Conservation (phyloP, 2,113 vertebrate species). For the Serinus canaria region DNA sequence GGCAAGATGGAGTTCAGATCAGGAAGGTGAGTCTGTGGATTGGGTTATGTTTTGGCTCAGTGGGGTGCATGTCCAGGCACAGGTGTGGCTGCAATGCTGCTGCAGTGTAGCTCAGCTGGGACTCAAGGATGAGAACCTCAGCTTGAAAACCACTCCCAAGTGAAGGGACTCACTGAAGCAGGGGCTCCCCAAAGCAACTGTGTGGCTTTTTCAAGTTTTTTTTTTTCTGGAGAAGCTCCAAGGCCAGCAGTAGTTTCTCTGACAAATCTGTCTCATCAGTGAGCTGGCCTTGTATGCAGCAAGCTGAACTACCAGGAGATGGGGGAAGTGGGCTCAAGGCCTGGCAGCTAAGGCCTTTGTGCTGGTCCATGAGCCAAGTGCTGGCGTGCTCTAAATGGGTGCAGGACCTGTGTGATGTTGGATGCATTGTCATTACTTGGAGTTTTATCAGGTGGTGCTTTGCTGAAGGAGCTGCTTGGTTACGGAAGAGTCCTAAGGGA, state of each 20-base stretch:
- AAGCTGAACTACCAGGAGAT: neutral
- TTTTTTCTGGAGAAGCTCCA: neutral
- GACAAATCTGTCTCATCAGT: neutral
- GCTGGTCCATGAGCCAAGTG: neutral
- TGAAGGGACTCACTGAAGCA: neutral
- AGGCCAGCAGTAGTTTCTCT: neutral
- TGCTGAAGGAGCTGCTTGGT: neutral
- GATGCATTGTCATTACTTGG: neutral
- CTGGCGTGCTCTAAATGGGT: neutral
- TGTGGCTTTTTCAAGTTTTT: neutral
- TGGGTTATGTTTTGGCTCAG: neutral
- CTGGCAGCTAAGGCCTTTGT: neutral
- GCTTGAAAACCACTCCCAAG: neutral
- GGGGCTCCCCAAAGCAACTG: neutral
- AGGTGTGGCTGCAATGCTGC: neutral
- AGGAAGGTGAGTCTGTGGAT: neutral
- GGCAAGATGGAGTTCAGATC: neutral
- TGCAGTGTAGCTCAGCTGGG: neutral
- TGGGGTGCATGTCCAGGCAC: fast-evolving
- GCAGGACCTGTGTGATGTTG: neutral
- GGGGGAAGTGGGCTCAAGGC: neutral
- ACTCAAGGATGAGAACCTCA: neutral
- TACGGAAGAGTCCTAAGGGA: neutral
- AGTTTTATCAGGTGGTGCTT: neutral
- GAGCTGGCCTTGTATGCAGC: neutral